phyloP scores from a whole-genome alignment of 2,113 vertebrate genomes.

The Oplegnathus fasciatus region DNA sequence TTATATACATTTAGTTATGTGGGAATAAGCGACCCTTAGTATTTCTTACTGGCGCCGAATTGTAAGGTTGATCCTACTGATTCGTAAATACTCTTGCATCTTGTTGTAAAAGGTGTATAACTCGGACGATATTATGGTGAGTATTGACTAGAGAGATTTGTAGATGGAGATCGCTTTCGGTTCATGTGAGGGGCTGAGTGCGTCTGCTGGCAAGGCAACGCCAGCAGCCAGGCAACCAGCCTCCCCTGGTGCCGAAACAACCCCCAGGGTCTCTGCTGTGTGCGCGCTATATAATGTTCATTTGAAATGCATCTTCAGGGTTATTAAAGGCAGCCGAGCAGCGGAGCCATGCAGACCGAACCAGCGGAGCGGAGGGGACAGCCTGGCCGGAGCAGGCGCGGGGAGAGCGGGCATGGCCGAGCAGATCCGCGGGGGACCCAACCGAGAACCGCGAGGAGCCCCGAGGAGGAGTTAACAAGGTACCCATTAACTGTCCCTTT shows the following conservation, averaged over 20 bases:
- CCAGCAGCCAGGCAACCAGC: constrained; percentile 27
- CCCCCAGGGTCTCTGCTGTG: background rate
- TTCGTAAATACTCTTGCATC: accelerated
- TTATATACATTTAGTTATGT: accelerated
- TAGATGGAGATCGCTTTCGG: background rate
- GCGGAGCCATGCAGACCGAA: constrained; percentile 55
- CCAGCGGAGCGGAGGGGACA: constrained; percentile 11
- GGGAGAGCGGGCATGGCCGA: constrained; percentile 15
- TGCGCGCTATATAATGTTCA: no score
- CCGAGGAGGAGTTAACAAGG: constrained; percentile 52
- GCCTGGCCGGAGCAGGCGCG: constrained; percentile 15
- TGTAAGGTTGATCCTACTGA: accelerated
- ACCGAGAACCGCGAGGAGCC: background rate
- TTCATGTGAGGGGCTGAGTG: background rate
- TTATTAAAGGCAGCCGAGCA: background rate
- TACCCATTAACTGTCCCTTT: background rate
- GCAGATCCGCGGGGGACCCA: constrained; percentile 12
- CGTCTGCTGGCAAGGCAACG: constrained; percentile 58
- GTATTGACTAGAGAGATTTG: background rate
- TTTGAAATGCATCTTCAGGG: background rate
- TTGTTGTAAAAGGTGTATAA: accelerated
- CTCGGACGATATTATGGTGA: accelerated
- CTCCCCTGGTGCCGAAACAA: background rate
- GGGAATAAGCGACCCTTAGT: accelerated
- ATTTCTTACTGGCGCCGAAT: background rate